Percentiles rank a stretch among this genome's conserved stretches.
Conservation (phyloP, 2,888 invertebrate species). For the Ophion ventricosus region DNA sequence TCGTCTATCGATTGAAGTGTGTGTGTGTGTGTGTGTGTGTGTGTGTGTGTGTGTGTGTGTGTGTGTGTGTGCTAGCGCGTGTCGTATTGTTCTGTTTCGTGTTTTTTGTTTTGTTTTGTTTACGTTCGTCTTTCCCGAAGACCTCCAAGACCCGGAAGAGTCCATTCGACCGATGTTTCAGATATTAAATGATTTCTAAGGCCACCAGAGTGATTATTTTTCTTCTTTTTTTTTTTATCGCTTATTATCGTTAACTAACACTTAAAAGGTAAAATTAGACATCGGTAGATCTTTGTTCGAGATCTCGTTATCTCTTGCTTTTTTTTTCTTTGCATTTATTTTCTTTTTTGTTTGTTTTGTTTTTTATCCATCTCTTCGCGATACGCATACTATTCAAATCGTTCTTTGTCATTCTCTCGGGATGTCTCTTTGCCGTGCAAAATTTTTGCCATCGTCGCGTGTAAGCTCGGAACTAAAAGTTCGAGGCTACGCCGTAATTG, state of each 20-base stretch:
- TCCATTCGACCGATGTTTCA: conserved; percentile 76
- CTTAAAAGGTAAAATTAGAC: conserved; percentile 74
- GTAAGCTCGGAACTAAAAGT: conserved; percentile 24
- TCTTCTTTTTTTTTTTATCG: conserved; percentile 67
- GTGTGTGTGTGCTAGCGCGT: conserved; percentile 44
- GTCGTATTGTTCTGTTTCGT: conserved; percentile 36
- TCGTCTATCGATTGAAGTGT: conserved; percentile 45
- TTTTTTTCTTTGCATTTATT: conserved; percentile 52
- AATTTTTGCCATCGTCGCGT: conserved; percentile 39
- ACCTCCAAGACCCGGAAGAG: conserved; percentile 73
- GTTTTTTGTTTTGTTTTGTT: conserved; percentile 14
- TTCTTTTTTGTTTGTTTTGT: conserved; percentile 40
- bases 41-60: too few relatives aligned
- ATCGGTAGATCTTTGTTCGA: conserved; percentile 60
- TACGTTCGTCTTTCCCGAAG: conserved; percentile 59
- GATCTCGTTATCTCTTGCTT: conserved; percentile 61
- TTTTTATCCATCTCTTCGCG: conserved; percentile 48
- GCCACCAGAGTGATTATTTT: conserved; percentile 82
- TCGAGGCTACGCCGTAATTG: conserved; percentile 59
- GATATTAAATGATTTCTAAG: conserved; percentile 82
- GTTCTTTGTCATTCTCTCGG: conserved; percentile 66
- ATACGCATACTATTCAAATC: conserved; percentile 56
- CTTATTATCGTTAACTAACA: conserved; percentile 78
- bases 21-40: too few relatives aligned
- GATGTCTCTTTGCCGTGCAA: conserved; percentile 51